Base-by-base conservation (phyloP, 2,113 vertebrate genomes). In the Conger conger region DNA sequence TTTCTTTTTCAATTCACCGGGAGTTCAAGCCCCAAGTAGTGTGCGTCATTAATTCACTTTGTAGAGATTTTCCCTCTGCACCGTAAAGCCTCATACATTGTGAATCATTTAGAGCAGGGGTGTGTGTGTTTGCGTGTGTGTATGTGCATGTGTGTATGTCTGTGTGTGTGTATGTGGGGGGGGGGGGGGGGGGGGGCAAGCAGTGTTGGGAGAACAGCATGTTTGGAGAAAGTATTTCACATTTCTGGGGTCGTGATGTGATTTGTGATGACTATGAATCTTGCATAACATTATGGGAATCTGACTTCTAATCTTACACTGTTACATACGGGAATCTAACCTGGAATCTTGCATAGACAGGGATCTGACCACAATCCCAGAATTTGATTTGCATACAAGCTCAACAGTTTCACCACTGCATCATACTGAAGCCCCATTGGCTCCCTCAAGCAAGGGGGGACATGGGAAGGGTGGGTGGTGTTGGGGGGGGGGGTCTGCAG, bases 61-160 rank as follows among this genome's bases (percentile, higher is more conserved):
- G 90, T 92, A 91, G 91, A 90, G 88, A 90, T 91, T 90, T 90
- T 91, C 92, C 92, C 89, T 90, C 89, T 92, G 91, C 86, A 88
- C 89, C 92, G 88, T 87, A 84, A 93, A 90, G 33, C 90, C 91
- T 91, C 92, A 92, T 89, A 89, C 88, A 76, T 88, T 84, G 82
- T 92, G n/a, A 17, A 17, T 18, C 18, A 40, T 35, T 20, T 38
- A 23, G 23, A 40, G 36, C 35, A 35, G 2, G 54, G 81, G 20
- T 20, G 86, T 89, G 82, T 45, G 83, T 83, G 79, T 54, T 30
- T 77, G 38, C 30, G 76, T 86, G 89, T 53, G 82, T 84, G 89
- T 92, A n/a, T 86, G 45, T 50, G 45, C 9, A 11, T 13, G 45
- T 50, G 4, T 50, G 45, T 50, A 13, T 50, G 45, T 15, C 9